phyloP scores from a whole-genome alignment of 1,140 invertebrate species.

The Rhagoletis zephyria region DNA sequence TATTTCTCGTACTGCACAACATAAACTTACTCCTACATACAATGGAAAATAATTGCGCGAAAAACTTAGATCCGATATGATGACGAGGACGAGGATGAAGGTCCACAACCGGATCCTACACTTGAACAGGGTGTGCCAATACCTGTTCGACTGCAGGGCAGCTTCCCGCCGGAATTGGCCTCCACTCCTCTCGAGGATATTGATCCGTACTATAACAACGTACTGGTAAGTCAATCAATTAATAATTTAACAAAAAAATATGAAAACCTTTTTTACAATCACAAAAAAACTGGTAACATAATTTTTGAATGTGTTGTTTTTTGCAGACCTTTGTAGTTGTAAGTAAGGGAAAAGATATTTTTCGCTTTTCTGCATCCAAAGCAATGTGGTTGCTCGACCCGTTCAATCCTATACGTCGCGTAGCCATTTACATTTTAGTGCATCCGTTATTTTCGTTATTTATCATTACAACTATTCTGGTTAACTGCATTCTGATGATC shows the following conservation, averaged over 20 bases:
- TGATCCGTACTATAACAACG: slow-evolving; percentile 92
- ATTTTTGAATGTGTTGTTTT: slow-evolving; percentile 63
- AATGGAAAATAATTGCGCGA: slow-evolving; percentile 39
- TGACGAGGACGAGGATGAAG: slow-evolving; percentile 96
- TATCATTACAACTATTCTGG: slow-evolving; percentile 97
- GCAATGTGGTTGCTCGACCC: slow-evolving; percentile 95
- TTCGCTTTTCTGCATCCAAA: slow-evolving; percentile 96
- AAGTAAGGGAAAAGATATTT: slow-evolving; percentile 98
- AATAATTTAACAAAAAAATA: background rate
- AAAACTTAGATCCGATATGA: slow-evolving; percentile 87
- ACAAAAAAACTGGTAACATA: too few species aligned
- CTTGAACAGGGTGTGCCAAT: slow-evolving; percentile 92
- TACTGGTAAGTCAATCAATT: slow-evolving; percentile 81
- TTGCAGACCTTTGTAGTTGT: slow-evolving; percentile 97
- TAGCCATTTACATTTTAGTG: slow-evolving; percentile 97
- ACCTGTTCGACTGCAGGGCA: slow-evolving; percentile 89
- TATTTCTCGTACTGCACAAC: slow-evolving; percentile 4
- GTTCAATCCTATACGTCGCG: slow-evolving; percentile 96
- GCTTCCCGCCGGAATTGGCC: slow-evolving; percentile 91
- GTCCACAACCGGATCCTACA: slow-evolving; percentile 91
- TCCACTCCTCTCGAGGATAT: slow-evolving; percentile 96
- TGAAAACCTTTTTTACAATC: background rate
- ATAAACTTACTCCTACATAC: slow-evolving; percentile 6
- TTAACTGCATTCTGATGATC: slow-evolving; percentile 98
- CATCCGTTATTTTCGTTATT: slow-evolving; percentile 97